These are phyloP conservation scores for Nasonia vitripennis DNA, from an alignment of 1,140 invertebrate genomes.

Conservation along the genomic window DNA sequence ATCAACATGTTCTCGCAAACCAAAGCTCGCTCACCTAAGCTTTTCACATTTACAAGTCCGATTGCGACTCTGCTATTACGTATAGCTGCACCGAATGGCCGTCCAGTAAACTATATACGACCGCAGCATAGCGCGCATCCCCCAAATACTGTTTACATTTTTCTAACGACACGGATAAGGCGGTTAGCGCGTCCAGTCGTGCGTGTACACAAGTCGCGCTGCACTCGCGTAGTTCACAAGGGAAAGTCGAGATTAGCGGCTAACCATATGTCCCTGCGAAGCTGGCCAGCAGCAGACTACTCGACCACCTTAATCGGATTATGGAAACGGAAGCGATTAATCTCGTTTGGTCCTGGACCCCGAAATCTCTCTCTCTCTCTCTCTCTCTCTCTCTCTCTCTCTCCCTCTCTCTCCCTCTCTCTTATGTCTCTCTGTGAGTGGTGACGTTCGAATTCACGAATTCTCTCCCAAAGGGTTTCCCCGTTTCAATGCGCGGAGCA, in stretches of 20 bases:
- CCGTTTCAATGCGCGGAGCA: background rate
- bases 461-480: background rate
- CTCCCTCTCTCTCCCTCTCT: background rate
- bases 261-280: constrained; percentile 46
- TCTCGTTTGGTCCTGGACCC: constrained; percentile 17
- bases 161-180: background rate
- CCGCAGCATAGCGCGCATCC: background rate
- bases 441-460: constrained; percentile 7
- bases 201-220: background rate
- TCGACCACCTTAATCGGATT: constrained; percentile 42
- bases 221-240: background rate
- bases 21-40: background rate
- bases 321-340: constrained; percentile 49
- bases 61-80: background rate
- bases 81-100: background rate
- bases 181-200: background rate
- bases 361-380: constrained; percentile 15
- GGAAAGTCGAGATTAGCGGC: constrained; percentile 43
- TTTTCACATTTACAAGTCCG: background rate
- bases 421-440: background rate
- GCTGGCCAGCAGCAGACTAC: background rate
- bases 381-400: too few species aligned
- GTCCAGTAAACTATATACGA: background rate
- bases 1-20: too few species aligned
- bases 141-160: constrained; percentile 22